Evolutionary conservation across 2,888 invertebrate genomes (phyloP).

Genomic region (Cistogaster globosa): DNA sequence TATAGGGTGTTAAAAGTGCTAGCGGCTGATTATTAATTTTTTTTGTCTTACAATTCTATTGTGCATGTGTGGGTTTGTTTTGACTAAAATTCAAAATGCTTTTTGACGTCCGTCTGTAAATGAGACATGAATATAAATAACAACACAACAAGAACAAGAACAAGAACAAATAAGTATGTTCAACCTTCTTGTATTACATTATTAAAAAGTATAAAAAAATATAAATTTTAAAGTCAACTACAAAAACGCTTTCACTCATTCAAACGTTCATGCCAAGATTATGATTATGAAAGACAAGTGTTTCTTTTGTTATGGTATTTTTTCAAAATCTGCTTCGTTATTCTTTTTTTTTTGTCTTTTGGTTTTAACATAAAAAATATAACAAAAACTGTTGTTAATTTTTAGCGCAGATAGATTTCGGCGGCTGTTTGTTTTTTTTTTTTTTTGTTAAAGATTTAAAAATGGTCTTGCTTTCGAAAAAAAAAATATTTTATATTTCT

Average conservation of each 20-base stretch:
- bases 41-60: neutral
- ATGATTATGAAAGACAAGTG: conserved; percentile 60
- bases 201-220: conserved; percentile 33
- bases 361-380: neutral
- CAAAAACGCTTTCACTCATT: neutral
- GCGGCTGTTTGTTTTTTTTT: conserved; percentile 44
- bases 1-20: too few species aligned
- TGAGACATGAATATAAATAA: conserved; percentile 52
- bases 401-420: conserved; percentile 49
- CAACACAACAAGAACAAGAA: neutral
- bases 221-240: conserved; percentile 25
- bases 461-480: neutral
- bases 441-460: conserved; percentile 27
- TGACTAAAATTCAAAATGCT: conserved; percentile 26
- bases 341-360: neutral
- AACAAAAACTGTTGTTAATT: conserved; percentile 16
- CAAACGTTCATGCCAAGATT: conserved; percentile 1
- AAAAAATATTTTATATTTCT: conserved; percentile 15
- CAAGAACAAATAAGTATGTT: conserved; percentile 18
- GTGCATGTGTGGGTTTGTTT: neutral
- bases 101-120: conserved; percentile 52
- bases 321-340: neutral
- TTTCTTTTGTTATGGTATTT: neutral
- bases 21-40: too few species aligned
- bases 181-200: conserved; percentile 64